phyloP scores from a whole-genome alignment of 2,888 invertebrate genomes.

The Chloromyia formosa region DNA sequence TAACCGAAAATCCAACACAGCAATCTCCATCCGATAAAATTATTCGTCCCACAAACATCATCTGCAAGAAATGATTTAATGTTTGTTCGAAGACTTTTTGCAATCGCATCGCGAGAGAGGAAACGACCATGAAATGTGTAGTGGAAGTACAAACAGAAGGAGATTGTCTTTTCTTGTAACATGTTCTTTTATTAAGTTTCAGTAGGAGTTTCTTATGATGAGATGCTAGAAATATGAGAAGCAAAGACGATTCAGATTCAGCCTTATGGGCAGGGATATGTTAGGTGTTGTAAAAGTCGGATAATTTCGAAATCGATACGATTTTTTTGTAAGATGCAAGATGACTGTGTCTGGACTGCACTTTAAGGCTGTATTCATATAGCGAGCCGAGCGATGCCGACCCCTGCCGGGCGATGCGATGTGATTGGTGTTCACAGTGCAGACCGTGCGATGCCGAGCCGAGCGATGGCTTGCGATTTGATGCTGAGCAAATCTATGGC shows the following conservation, averaged over 20 bases:
- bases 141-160: slow-evolving; percentile 24
- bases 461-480: too few species aligned
- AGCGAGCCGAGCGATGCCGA: too few species aligned
- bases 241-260: not conserved
- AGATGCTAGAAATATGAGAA: slow-evolving; percentile 1
- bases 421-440: too few species aligned
- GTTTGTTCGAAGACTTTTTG: not conserved
- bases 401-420: too few species aligned
- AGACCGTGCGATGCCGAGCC: too few species aligned
- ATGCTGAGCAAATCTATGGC: too few species aligned
- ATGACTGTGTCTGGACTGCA: too few species aligned
- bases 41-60: slow-evolving; percentile 29
- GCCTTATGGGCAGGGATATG: not conserved
- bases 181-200: not conserved
- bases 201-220: slow-evolving; percentile 31
- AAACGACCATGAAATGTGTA: not conserved
- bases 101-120: not conserved
- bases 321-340: too few species aligned
- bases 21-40: slow-evolving; percentile 23
- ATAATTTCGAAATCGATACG: too few species aligned
- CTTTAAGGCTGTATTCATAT: too few species aligned
- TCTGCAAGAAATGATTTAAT: slow-evolving; percentile 27
- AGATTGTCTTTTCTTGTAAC: slow-evolving; percentile 15
- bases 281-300: too few species aligned
- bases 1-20: slow-evolving; percentile 30